phyloP scores from a whole-genome alignment of 2,113 vertebrate species.

The Microtus ochrogaster region DNA sequence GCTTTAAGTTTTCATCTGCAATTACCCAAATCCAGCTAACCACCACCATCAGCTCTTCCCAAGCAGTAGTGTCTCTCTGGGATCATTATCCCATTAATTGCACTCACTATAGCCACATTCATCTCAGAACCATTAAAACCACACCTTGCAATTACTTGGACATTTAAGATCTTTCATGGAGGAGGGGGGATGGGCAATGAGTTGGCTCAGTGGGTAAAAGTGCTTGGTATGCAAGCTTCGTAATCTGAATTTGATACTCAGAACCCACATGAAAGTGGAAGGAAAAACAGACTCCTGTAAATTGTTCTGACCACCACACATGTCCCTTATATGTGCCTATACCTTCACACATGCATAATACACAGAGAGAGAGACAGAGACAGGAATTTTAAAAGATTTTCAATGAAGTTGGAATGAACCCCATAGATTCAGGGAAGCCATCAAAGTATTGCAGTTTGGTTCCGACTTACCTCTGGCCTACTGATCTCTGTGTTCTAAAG shows the following conservation, averaged over 20 bases:
- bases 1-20: background rate
- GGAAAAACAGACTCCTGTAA: background rate
- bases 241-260: background rate
- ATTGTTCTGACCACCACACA: background rate
- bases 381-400: background rate
- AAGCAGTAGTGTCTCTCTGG: background rate
- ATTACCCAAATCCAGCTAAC: background rate
- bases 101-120: background rate
- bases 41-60: background rate
- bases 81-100: background rate
- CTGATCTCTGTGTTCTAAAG: constrained; percentile 18
- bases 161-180: background rate
- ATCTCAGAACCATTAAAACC: background rate
- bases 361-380: background rate
- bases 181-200: background rate
- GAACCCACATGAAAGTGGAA: background rate
- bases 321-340: background rate
- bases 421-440: background rate
- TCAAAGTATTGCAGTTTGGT: background rate
- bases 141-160: background rate
- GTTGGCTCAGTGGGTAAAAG: background rate
- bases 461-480: background rate
- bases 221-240: background rate
- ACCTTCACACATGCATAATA: background rate
- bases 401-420: background rate